Conservation (phyloP, 2,113 vertebrate genomes). For the Lagenorhynchus albirostris region DNA sequence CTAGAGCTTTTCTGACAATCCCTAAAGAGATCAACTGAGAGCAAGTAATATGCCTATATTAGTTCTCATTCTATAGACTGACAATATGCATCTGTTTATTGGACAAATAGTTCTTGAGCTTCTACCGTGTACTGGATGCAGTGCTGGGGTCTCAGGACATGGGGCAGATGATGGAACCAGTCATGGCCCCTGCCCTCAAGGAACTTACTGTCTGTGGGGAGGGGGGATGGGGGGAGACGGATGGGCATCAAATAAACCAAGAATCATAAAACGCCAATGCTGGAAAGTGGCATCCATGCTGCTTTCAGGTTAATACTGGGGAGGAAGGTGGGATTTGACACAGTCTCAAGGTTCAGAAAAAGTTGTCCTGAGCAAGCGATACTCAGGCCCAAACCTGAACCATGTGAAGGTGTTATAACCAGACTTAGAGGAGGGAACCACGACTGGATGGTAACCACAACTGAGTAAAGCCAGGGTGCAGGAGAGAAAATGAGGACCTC, state of each 20-base stretch:
- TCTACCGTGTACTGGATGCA: background rate
- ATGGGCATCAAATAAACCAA: background rate
- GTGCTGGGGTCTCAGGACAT: fast-evolving
- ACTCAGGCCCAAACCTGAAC: no score
- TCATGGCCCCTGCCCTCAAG: fast-evolving
- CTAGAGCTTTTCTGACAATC: background rate
- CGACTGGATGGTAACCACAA: fast-evolving
- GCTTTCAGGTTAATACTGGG: background rate
- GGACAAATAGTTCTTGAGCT: background rate
- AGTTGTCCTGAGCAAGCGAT: background rate
- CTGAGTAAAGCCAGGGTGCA: fast-evolving
- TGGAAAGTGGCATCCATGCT: fast-evolving
- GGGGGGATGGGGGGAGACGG: fast-evolving
- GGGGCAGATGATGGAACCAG: fast-evolving
- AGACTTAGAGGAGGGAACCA: no score
- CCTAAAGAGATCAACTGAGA: background rate
- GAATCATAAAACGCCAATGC: background rate
- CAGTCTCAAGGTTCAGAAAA: background rate
- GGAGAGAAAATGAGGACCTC: fast-evolving
- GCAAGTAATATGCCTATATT: fast-evolving
- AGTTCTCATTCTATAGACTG: background rate
- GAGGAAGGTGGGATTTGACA: background rate
- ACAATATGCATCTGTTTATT: background rate
- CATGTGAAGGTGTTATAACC: background rate
- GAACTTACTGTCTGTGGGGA: background rate